A percentile compares a stretch with the other conserved stretches of the same genome.
phyloP scores from a whole-genome alignment of 1,140 invertebrate species.

The Eurosta solidaginis region DNA sequence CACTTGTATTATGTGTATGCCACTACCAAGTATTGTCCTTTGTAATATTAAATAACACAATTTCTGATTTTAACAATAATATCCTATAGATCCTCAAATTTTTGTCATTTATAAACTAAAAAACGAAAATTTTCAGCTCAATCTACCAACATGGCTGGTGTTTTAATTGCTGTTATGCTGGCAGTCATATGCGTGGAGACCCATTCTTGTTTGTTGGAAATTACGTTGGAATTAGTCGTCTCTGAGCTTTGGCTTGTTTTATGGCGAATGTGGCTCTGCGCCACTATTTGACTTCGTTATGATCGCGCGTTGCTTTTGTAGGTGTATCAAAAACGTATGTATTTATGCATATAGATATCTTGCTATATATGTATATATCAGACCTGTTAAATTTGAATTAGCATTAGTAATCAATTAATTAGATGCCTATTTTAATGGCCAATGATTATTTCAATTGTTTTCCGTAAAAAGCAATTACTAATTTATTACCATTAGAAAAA shows the following conservation, averaged over 20 bases:
- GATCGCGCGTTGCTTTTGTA: neutral
- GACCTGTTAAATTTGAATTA: no score
- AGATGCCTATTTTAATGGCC: no score
- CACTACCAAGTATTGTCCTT: neutral
- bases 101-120: neutral
- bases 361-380: no score
- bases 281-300: neutral
- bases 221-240: neutral
- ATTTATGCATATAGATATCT: neutral
- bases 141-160: neutral
- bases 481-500: no score
- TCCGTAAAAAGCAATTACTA: no score
- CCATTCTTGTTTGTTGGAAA: neutral
- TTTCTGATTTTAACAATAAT: neutral
- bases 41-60: neutral
- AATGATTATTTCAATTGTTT: no score
- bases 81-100: neutral
- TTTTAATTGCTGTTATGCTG: neutral
- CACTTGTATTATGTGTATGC: no score
- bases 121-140: neutral
- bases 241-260: neutral
- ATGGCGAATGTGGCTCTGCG: neutral
- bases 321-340: neutral
- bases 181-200: neutral
- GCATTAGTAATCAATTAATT: no score